Evolutionary conservation across 2,113 vertebrate species (phyloP).

Genomic region (Gulo gulo): DNA sequence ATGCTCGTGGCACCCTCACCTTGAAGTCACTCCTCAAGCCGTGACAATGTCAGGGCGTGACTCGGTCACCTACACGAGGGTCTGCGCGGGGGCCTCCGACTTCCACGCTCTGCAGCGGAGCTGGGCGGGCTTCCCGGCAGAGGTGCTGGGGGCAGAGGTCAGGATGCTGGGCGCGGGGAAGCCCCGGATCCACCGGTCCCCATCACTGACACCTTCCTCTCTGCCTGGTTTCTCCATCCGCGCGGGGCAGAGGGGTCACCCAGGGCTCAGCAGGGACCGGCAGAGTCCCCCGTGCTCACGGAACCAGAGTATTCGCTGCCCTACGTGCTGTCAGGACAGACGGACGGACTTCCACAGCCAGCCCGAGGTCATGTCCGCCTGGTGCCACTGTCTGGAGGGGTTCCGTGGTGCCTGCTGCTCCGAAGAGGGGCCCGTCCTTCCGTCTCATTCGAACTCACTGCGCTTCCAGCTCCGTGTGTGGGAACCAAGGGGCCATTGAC

Average conservation of each 20-base stretch:
- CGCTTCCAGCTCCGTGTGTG: not conserved
- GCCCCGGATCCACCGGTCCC: not conserved
- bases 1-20: rapidly evolving
- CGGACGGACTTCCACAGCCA: not conserved
- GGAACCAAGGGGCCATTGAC: not conserved
- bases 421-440: no score
- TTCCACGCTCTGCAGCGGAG: not conserved
- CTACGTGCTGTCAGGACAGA: not conserved
- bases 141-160: not conserved
- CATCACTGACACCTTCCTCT: not conserved
- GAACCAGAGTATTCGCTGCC: not conserved
- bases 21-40: not conserved
- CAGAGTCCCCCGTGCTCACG: not conserved
- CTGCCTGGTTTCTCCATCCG: no score
- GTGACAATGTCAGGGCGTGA: not conserved
- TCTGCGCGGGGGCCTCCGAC: not conserved
- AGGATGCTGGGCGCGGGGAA: not conserved
- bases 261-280: not conserved
- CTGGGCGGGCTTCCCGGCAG: no score
- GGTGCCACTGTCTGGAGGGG: not conserved
- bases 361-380: not conserved
- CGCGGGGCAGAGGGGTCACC: not conserved
- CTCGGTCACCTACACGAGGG: rapidly evolving
- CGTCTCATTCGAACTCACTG: no score
- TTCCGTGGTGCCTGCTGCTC: not conserved